phyloP scores from a whole-genome alignment of 1,140 invertebrate species.

The Drosophila biarmipes region DNA sequence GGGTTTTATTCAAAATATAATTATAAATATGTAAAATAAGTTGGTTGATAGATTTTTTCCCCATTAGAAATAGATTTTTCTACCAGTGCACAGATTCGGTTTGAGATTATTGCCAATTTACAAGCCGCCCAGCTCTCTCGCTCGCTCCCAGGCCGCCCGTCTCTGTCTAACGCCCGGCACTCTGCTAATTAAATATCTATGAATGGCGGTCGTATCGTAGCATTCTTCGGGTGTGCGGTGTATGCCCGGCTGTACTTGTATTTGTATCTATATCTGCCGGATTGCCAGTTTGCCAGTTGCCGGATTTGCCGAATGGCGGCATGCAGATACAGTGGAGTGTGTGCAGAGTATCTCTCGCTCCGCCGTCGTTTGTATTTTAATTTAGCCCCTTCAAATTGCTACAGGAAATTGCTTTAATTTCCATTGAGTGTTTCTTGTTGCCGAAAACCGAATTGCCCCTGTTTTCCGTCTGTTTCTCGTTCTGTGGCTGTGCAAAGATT shows the following conservation, averaged over 20 bases:
- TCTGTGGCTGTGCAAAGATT: conserved; percentile 53
- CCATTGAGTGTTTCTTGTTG: conserved; percentile 69
- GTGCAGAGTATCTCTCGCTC: conserved; percentile 3
- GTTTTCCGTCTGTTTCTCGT: conserved; percentile 40
- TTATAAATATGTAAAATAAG: no score
- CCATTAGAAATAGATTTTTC: neutral
- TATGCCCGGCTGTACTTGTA: conserved; percentile 24
- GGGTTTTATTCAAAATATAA: no score
- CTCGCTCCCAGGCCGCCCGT: conserved; percentile 4
- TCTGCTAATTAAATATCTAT: conserved; percentile 84
- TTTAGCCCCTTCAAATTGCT: conserved; percentile 76
- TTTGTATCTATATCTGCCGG: conserved; percentile 20
- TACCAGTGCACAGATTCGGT: conserved; percentile 33
- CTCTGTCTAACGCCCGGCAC: conserved; percentile 24
- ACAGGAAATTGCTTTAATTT: conserved; percentile 83
- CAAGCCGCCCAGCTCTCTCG: conserved; percentile 29
- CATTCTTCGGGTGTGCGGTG: conserved; percentile 24
- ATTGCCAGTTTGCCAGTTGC: conserved; percentile 3
- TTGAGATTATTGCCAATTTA: conserved; percentile 70
- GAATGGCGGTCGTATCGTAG: conserved; percentile 74
- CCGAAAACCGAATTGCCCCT: conserved; percentile 50
- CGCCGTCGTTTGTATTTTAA: conserved; percentile 66
- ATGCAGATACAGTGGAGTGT: conserved; percentile 10
- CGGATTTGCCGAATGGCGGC: conserved; percentile 10
- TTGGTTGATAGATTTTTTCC: no score